Percentiles rank a stretch among this genome's conserved stretches.
These are phyloP conservation scores for Paratrypauchen microcephalus DNA, from an alignment of 2,797 vertebrate species.

Conservation along the genomic window DNA sequence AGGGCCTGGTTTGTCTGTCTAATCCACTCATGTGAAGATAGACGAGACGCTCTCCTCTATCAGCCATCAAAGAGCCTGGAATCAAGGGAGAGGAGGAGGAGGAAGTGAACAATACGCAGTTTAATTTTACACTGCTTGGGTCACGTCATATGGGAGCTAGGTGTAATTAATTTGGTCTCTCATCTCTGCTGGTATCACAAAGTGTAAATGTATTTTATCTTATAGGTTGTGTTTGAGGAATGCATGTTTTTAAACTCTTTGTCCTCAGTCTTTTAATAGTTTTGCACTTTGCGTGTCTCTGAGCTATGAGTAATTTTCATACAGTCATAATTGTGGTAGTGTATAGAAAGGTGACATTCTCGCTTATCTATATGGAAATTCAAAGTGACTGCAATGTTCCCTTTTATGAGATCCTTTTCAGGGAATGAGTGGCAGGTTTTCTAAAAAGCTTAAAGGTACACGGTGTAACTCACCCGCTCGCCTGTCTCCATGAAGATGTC, in stretches of 20 bases:
- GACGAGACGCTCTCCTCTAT: slow-evolving; percentile 24
- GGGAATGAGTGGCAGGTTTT: no score
- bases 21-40: slow-evolving; percentile 33
- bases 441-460: not conserved
- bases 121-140: not conserved
- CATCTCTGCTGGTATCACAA: not conserved
- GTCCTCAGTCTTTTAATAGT: not conserved
- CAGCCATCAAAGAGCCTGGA: slow-evolving; percentile 23
- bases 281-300: not conserved
- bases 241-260: not conserved
- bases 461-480: not conserved
- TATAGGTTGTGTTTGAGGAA: not conserved
- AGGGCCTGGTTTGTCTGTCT: slow-evolving; percentile 46
- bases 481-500: not conserved
- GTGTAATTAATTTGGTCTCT: not conserved
- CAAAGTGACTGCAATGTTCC: not conserved
- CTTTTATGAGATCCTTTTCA: not conserved
- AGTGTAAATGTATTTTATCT: not conserved
- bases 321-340: not conserved
- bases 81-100: slow-evolving; percentile 1
- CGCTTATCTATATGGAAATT: not conserved
- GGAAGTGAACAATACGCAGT: not conserved
- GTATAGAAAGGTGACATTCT: not conserved
- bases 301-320: not conserved
- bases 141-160: not conserved